A percentile compares a stretch with the other conserved stretches of the same genome.
These are phyloP conservation scores for Acanthis flammea DNA, from an alignment of 2,797 vertebrate genomes.

Conservation along the genomic window DNA sequence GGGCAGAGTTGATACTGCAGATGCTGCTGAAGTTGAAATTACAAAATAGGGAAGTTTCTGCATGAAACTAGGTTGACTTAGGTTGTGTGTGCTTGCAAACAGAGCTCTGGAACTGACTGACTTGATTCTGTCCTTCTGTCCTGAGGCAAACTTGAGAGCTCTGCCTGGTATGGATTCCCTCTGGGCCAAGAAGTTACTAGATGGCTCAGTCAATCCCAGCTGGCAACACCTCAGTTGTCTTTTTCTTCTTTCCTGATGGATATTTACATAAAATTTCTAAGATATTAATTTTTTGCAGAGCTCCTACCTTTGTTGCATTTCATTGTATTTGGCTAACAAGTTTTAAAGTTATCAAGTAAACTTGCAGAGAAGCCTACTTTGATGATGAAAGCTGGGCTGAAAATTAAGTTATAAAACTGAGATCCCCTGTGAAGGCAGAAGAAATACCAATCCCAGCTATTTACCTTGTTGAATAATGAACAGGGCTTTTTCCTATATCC, in stretches of 20 bases:
- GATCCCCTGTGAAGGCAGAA: not conserved
- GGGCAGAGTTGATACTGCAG: not conserved
- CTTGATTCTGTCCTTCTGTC: not conserved
- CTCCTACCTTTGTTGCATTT: not conserved
- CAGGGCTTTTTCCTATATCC: not conserved
- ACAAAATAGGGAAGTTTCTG: not conserved
- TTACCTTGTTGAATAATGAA: not conserved
- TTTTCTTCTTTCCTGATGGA: not conserved
- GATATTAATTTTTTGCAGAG: not conserved
- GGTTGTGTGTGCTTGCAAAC: not conserved
- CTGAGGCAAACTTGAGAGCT: not conserved
- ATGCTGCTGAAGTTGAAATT: not conserved
- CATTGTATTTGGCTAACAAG: not conserved
- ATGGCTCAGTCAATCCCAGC: not conserved
- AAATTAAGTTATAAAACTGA: not conserved
- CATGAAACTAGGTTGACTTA: not conserved
- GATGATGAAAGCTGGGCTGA: not conserved
- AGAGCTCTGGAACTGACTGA: not conserved
- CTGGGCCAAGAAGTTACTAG: not conserved
- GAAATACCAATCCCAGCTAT: not conserved
- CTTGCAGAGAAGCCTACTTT: not conserved
- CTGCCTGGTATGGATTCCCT: not conserved
- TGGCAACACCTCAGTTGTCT: not conserved
- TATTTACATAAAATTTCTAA: not conserved
- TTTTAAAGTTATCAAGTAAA: not conserved